Evolutionary conservation across 2,888 invertebrate species (phyloP).

Genomic region (Cremastinae sp.): DNA sequence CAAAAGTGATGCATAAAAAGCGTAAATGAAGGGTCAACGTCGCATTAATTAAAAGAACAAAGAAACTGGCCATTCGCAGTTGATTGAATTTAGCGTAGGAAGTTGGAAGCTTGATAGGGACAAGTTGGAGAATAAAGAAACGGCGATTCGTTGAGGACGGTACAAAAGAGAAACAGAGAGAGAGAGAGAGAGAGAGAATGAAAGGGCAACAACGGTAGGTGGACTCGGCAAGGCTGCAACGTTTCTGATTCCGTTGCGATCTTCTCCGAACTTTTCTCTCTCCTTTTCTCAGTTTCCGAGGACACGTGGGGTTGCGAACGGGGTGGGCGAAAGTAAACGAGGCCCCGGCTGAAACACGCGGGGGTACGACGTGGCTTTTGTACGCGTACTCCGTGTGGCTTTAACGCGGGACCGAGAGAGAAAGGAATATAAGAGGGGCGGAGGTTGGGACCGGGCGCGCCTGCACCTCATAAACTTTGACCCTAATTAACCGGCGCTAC

Average conservation of each 20-base stretch:
- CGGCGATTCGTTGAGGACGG: constrained; percentile 1
- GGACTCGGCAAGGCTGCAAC: constrained; percentile 19
- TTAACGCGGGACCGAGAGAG: constrained; percentile 48
- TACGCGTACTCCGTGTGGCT: constrained; percentile 37
- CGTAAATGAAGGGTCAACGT: neutral
- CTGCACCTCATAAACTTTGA: constrained; percentile 81
- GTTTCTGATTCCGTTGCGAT: constrained; percentile 58
- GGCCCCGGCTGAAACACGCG: constrained; percentile 50
- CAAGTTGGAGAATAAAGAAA: constrained; percentile 26
- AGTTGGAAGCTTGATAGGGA: constrained; percentile 3
- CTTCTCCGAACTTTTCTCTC: constrained; percentile 57
- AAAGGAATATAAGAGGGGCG: constrained; percentile 50
- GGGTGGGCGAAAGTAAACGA: constrained; percentile 67
- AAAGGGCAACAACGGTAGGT: constrained; percentile 33
- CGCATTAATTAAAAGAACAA: neutral
- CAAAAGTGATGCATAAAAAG: neutral
- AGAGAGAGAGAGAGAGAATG: constrained; percentile 17
- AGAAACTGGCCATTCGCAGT: neutral
- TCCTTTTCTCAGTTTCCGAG: constrained; percentile 32
- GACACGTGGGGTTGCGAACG: constrained; percentile 32
- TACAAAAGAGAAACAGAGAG: neutral
- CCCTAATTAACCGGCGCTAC: constrained; percentile 81
- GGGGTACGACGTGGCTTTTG: constrained; percentile 53
- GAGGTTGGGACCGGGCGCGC: constrained; percentile 76
- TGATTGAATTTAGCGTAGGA: constrained; percentile 39